Percentiles rank a stretch among this genome's conserved stretches.
These are phyloP conservation scores for Latrodectus elegans DNA, from an alignment of 2,888 invertebrate genomes.

Conservation along the genomic window DNA sequence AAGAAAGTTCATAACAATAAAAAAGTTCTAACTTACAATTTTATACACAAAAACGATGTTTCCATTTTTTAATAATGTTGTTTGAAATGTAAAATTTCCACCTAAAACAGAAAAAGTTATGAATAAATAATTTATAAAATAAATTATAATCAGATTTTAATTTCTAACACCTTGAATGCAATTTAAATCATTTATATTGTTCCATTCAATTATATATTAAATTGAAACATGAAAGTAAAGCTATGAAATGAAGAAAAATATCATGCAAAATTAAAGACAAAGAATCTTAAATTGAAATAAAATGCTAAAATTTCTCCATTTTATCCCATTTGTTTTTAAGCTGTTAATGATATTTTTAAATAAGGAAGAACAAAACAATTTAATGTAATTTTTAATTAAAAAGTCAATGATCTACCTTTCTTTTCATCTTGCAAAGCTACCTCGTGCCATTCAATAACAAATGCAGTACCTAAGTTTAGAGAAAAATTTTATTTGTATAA, in stretches of 20 bases:
- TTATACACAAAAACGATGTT: slow-evolving; percentile 95
- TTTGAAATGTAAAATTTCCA: slow-evolving; percentile 93
- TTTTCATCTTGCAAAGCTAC: slow-evolving; percentile 85
- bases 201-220: too few species aligned
- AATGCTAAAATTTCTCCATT: too few species aligned
- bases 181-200: too few species aligned
- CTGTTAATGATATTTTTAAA: too few species aligned
- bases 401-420: slow-evolving; percentile 71
- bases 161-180: too few species aligned
- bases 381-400: neutral
- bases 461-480: slow-evolving; percentile 82
- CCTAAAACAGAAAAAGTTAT: slow-evolving; percentile 73
- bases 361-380: too few species aligned
- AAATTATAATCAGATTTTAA: too few species aligned
- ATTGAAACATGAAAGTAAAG: too few species aligned
- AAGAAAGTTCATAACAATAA: neutral
- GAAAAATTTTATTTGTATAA: slow-evolving; percentile 13
- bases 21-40: slow-evolving; percentile 74
- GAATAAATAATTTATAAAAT: neutral
- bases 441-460: slow-evolving; percentile 95
- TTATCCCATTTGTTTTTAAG: too few species aligned
- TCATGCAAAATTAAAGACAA: too few species aligned
- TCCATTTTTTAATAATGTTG: slow-evolving; percentile 88
- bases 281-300: too few species aligned
- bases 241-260: too few species aligned